These are phyloP conservation scores for Sinopyrophorus schimmeli DNA, from an alignment of 2,888 invertebrate species.

Conservation along the genomic window DNA sequence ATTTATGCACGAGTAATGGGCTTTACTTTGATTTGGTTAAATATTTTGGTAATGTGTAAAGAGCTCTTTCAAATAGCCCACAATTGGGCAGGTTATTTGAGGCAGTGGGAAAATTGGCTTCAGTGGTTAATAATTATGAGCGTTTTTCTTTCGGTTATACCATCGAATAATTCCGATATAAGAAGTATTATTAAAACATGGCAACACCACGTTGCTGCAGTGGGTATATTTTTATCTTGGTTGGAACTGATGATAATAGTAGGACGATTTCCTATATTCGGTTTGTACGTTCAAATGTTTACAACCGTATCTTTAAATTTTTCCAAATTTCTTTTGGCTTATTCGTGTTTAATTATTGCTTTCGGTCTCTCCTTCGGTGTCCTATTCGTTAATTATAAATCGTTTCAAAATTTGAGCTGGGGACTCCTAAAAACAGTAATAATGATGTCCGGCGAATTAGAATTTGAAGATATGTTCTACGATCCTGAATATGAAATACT, in stretches of 20 bases:
- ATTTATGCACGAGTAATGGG: slow-evolving; percentile 51
- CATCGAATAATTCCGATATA: slow-evolving; percentile 39
- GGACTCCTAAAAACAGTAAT: slow-evolving; percentile 77
- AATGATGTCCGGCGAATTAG: slow-evolving; percentile 88
- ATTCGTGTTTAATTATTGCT: slow-evolving; percentile 77
- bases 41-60: slow-evolving; percentile 67
- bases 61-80: slow-evolving; percentile 80
- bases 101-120: slow-evolving; percentile 84
- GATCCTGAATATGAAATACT: slow-evolving; percentile 57
- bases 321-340: slow-evolving; percentile 78
- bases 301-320: slow-evolving; percentile 83
- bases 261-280: slow-evolving; percentile 83
- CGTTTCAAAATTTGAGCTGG: slow-evolving; percentile 67
- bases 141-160: slow-evolving; percentile 69
- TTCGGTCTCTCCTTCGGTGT: slow-evolving; percentile 83
- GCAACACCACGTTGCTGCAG: slow-evolving; percentile 80
- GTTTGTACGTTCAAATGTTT: slow-evolving; percentile 86
- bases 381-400: slow-evolving; percentile 74
- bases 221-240: slow-evolving; percentile 81
- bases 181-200: slow-evolving; percentile 57
- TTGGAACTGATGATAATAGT: slow-evolving; percentile 84
- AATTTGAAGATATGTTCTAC: slow-evolving; percentile 83
- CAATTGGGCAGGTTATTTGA: slow-evolving; percentile 70
- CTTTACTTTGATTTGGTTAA: slow-evolving; percentile 66
- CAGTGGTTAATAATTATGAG: slow-evolving; percentile 77